Evolutionary conservation across 2,797 vertebrate genomes (phyloP), one percentile per base, ranked within the genome.

Genomic region (Botia kubotai): DNA sequence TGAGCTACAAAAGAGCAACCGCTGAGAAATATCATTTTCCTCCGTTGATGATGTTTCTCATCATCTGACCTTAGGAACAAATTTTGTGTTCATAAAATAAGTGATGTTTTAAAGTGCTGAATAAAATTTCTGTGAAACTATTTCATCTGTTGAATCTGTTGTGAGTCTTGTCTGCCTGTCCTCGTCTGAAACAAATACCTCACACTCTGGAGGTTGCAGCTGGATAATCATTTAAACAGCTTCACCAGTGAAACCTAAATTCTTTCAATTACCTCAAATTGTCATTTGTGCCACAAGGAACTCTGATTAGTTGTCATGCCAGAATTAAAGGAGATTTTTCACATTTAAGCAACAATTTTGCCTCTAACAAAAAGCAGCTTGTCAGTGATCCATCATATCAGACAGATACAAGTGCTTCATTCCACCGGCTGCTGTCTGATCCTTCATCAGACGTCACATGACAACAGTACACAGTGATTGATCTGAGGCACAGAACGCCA

Each of bases 291-390:
- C 52, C 3, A 58, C 1, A 3, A 11, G 36, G 43, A 26, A 23
- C 52, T 69, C 68, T 69, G 33, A 68, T 77, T 77, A 67, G 63
- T 68, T 77, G 75, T 69, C 75, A 77, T 10, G 10, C 21, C 21
- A 17, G 52, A 77, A 77, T 58, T 43, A 68, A 58, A 69, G 11
- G 36, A 1, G 21, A 77, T 77, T 58, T 68, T 77, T 77, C 65
- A 77, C 65, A 69, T 77, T 77, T 77, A 77, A 58, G 75, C 3
- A 3, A 10, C 65, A 26, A 58, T 77, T 46, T 77, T 77, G 52
- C n/a, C 6, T 77, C 36, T 58, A 68, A 77, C 65, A 68, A 57
- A 21, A 77, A 0, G 10, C 33, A 23, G 75, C 52, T 68, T 77
- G 21, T 77, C 65, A 77, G 52, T 16, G 26, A 77, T 77, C 52